Conservation (phyloP, 1,140 invertebrate species). For the Hylaeus volcanicus region DNA sequence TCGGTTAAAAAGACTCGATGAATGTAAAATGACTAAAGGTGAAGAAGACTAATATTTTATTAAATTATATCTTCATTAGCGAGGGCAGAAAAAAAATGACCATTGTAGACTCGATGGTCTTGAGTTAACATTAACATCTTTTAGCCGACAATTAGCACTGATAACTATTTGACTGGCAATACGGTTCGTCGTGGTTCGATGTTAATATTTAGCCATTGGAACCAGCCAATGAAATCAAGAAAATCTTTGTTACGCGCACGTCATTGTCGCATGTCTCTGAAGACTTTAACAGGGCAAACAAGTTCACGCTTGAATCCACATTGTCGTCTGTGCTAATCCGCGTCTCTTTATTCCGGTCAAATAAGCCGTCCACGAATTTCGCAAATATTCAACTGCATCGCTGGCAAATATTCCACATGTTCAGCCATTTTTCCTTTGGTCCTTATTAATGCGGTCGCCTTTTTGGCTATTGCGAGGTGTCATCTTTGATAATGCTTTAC, state of each 20-base stretch:
- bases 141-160: too few species aligned
- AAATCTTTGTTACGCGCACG: too few species aligned
- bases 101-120: background rate
- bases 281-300: conserved; percentile 11
- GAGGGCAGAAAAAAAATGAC: too few species aligned
- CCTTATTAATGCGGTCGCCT: background rate
- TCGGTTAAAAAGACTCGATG: too few species aligned
- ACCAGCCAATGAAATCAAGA: background rate
- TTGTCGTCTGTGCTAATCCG: background rate
- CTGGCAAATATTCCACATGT: too few species aligned
- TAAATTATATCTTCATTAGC: too few species aligned
- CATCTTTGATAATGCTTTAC: too few species aligned
- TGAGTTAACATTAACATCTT: background rate
- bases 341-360: conserved; percentile 36
- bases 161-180: background rate
- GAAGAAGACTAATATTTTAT: too few species aligned
- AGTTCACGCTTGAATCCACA: background rate
- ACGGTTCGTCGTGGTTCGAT: background rate
- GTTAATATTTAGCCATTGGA: conserved; percentile 3
- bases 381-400: conserved; percentile 3
- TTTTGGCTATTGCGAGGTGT: background rate
- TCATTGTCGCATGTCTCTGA: background rate
- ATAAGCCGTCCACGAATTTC: background rate
- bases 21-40: too few species aligned
- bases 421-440: too few species aligned